A percentile compares a stretch with the other conserved stretches of the same genome.
Conservation (phyloP, 1,140 invertebrate genomes). For the Aphelenchoides fujianensis region DNA sequence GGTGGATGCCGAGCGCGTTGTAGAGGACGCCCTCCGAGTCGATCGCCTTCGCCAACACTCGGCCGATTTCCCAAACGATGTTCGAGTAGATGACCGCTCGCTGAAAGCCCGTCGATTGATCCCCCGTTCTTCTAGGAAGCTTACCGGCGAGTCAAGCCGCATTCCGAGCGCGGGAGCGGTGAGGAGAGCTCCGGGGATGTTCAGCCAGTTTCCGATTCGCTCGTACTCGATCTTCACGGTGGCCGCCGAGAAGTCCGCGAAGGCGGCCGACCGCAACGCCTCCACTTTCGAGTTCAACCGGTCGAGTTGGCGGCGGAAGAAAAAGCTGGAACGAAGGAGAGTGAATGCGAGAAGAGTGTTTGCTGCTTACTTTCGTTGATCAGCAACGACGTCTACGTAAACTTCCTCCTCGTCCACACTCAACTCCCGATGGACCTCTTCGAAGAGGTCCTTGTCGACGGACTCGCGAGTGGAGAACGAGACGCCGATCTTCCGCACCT, state of each 20-base stretch:
- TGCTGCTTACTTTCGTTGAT: slow-evolving; percentile 1
- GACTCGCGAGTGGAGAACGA: not conserved
- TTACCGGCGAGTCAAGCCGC: not conserved
- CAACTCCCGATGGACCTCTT: not conserved
- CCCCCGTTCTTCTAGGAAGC: not conserved
- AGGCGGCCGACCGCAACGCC: not conserved
- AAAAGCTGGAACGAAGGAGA: not conserved
- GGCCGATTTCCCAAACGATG: not conserved
- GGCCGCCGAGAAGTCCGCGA: not conserved
- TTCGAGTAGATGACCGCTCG: slow-evolving; percentile 8
- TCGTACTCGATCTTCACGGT: not conserved
- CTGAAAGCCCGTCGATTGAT: not conserved
- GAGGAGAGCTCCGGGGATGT: not conserved
- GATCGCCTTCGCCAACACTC: not conserved
- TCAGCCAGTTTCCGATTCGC: slow-evolving; percentile 5
- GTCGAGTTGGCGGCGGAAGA: not conserved
- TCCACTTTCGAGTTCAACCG: slow-evolving; percentile 6
- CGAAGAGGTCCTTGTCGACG: slow-evolving; percentile 5
- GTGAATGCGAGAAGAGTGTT: not conserved
- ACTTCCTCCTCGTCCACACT: not conserved
- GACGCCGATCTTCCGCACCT: slow-evolving; percentile 3
- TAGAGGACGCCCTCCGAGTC: slow-evolving; percentile 4
- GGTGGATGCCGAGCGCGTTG: slow-evolving; percentile 2
- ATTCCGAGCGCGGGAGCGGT: not conserved
- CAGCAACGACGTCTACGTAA: not conserved